A percentile compares a stretch with the other conserved stretches of the same genome.
Evolutionary conservation across 1,140 invertebrate genomes (phyloP).

Genomic region (Drosophila serrata): DNA sequence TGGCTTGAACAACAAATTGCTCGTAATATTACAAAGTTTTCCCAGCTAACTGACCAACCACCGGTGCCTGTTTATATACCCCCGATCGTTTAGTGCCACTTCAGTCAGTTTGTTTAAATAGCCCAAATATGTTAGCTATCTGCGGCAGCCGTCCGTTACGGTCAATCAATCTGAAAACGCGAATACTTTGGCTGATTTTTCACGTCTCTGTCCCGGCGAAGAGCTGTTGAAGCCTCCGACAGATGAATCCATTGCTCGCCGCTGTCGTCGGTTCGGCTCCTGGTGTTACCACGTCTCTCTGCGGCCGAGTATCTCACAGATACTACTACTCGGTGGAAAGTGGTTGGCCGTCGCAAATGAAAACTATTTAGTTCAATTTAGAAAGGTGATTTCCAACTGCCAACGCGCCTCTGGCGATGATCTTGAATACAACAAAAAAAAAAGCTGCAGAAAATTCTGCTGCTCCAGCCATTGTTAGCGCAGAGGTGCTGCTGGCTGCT

Average conservation of each 20-base stretch:
- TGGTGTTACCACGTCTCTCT: slow-evolving; percentile 4
- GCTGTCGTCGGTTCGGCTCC: slow-evolving; percentile 13
- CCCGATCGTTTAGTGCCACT: slow-evolving; percentile 7
- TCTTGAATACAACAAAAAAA: slow-evolving; percentile 56
- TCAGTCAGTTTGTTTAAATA: not conserved
- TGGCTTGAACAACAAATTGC: not conserved
- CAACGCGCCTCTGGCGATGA: slow-evolving; percentile 29
- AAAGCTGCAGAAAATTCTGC: slow-evolving; percentile 1
- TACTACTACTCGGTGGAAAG: slow-evolving; percentile 66
- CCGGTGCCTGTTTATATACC: slow-evolving; percentile 1
- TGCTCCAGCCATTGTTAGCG: slow-evolving; percentile 37
- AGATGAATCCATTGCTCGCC: slow-evolving; percentile 6
- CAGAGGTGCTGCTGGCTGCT: not conserved
- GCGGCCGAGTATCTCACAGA: slow-evolving; percentile 14
- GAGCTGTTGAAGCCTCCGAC: slow-evolving; percentile 11
- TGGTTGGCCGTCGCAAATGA: slow-evolving; percentile 52
- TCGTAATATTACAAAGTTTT: not conserved
- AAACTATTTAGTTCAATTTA: slow-evolving; percentile 83
- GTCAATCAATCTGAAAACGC: slow-evolving; percentile 10
- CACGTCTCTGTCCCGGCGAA: slow-evolving; percentile 1
- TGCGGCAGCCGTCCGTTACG: not conserved
- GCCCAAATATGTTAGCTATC: slow-evolving; percentile 11
- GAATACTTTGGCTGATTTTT: slow-evolving; percentile 2
- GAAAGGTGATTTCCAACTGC: slow-evolving; percentile 79
- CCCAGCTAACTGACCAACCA: not conserved